Percentiles rank a stretch among this genome's conserved stretches.
Conservation (phyloP, 2,888 invertebrate species). For the Ophion ventricosus region DNA sequence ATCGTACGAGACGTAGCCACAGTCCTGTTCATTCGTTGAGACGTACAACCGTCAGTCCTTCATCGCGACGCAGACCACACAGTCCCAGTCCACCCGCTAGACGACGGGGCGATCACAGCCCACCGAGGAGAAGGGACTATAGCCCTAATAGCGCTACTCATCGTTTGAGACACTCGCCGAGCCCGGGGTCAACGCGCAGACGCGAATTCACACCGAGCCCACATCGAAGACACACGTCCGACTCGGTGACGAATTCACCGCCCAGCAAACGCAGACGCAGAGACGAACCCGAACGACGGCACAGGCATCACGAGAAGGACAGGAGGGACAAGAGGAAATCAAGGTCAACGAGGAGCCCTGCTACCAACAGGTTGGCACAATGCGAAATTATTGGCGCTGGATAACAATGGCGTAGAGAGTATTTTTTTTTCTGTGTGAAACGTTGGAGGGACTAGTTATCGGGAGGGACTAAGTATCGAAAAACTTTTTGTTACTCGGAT, state of each 20-base stretch:
- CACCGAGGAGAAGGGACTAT: conserved; percentile 76
- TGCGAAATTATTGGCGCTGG: not conserved
- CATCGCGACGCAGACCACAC: conserved; percentile 77
- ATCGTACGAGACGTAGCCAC: conserved; percentile 73
- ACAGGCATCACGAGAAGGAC: conserved; percentile 84
- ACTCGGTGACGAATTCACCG: conserved; percentile 77
- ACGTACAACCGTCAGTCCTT: conserved; percentile 70
- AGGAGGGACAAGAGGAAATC: conserved; percentile 83
- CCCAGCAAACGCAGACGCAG: conserved; percentile 82
- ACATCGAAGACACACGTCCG: conserved; percentile 76
- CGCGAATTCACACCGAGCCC: conserved; percentile 79
- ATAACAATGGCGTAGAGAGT: too few species aligned
- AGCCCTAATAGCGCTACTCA: conserved; percentile 73
- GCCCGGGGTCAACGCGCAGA: conserved; percentile 73
- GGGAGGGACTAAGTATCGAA: too few species aligned
- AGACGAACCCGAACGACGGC: conserved; percentile 83
- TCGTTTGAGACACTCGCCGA: conserved; percentile 79
- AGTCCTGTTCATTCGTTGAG: conserved; percentile 69
- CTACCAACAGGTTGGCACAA: conserved; percentile 73
- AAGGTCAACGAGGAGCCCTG: conserved; percentile 80
- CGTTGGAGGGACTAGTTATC: too few species aligned
- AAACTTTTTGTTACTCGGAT: too few species aligned
- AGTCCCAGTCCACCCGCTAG: conserved; percentile 79
- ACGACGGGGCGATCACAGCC: conserved; percentile 73
- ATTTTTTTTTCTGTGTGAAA: too few species aligned